phyloP scores from a whole-genome alignment of 2,888 invertebrate genomes.

The Tipula lateralis region DNA sequence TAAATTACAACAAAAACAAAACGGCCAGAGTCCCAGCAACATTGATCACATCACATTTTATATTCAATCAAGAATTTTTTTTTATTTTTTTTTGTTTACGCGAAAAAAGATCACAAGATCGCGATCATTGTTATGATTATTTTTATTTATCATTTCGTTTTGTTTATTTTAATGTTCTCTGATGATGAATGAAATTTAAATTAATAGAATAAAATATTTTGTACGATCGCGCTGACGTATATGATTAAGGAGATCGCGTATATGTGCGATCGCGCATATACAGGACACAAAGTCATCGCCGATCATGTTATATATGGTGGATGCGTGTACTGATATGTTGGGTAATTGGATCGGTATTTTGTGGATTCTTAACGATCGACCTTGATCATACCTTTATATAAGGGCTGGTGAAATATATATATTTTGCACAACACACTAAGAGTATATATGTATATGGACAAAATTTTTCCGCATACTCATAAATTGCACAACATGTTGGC shows the following conservation, averaged over 20 bases:
- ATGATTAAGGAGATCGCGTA: not conserved
- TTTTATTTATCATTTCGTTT: constrained; percentile 3
- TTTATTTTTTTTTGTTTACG: constrained; percentile 9
- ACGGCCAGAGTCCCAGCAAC: not conserved
- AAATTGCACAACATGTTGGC: not conserved
- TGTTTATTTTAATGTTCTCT: not conserved
- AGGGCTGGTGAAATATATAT: not conserved
- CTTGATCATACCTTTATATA: not conserved
- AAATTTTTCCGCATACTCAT: not conserved
- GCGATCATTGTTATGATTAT: constrained; percentile 24
- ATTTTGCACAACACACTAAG: not conserved
- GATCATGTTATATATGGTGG: not conserved
- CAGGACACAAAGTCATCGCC: not conserved
- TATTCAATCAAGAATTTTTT: not conserved
- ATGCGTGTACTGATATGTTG: too few relatives aligned
- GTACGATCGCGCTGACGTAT: not conserved
- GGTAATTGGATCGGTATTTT: not conserved
- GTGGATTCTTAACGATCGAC: not conserved
- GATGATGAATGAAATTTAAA: constrained; percentile 19
- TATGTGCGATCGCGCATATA: not conserved
- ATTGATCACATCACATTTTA: constrained; percentile 24
- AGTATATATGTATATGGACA: not conserved
- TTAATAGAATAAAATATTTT: not conserved
- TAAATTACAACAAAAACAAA: not conserved
- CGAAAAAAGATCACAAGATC: constrained; percentile 14